phyloP scores from a whole-genome alignment of 2,797 vertebrate genomes.

The Peromyscus melanophrys region DNA sequence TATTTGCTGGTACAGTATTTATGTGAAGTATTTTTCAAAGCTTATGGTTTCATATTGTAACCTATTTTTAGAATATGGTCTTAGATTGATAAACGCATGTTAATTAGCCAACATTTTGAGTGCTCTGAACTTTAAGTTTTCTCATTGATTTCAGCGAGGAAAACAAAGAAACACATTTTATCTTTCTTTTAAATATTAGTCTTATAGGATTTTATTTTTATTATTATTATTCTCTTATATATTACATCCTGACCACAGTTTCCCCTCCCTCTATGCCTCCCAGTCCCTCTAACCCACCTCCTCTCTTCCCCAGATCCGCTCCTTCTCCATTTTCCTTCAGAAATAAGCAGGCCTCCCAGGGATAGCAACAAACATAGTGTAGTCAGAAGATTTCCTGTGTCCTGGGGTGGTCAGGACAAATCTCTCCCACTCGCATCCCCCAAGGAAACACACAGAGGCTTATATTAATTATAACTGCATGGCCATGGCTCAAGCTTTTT shows the following conservation, averaged over 20 bases:
- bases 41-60: background rate
- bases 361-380: background rate
- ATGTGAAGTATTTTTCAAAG: background rate
- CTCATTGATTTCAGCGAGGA: background rate
- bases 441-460: too few species aligned
- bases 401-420: too few species aligned
- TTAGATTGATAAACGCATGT: background rate
- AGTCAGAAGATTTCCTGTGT: too few species aligned
- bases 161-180: background rate
- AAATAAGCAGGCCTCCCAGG: background rate
- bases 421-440: too few species aligned
- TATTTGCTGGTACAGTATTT: background rate
- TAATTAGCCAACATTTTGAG: background rate
- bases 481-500: too few species aligned
- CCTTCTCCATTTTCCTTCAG: background rate
- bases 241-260: background rate
- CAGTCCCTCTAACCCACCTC: too few species aligned
- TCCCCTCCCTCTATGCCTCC: background rate
- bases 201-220: background rate
- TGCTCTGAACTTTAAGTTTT: background rate
- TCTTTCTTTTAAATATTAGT: constrained; percentile 1
- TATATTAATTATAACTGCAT: too few species aligned
- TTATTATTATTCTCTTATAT: background rate
- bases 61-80: background rate
- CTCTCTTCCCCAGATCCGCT: rapidly evolving